A percentile compares a stretch with the other conserved stretches of the same genome.
phyloP scores from a whole-genome alignment of 2,113 vertebrate genomes.

The Thomomys bottae region DNA sequence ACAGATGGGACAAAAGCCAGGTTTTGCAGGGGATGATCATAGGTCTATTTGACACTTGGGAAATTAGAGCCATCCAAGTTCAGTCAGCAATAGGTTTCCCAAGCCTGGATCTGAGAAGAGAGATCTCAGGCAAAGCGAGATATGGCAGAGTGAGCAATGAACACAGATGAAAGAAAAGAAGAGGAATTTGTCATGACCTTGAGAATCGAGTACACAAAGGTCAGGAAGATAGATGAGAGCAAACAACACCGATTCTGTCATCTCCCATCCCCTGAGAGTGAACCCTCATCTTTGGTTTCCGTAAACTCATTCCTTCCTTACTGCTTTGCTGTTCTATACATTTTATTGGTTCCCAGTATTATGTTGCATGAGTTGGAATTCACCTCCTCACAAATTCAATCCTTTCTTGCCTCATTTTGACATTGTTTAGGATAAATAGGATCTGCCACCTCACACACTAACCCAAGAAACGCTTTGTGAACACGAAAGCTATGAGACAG shows the following conservation, averaged over 20 bases:
- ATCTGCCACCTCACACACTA: background rate
- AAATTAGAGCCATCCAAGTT: conserved; percentile 9
- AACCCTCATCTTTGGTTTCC: background rate
- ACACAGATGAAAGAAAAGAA: background rate
- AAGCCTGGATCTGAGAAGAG: conserved; percentile 21
- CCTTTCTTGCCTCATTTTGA: background rate
- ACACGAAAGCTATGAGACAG: background rate
- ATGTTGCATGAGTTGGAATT: background rate
- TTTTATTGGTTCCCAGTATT: conserved; percentile 13
- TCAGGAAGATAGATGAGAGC: background rate
- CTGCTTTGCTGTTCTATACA: background rate
- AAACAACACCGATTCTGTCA: background rate
- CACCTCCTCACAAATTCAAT: background rate
- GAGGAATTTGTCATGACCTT: background rate
- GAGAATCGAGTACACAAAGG: background rate
- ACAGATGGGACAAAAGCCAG: background rate
- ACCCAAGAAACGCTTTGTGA: conserved; percentile 7
- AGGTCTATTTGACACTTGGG: conserved; percentile 25
- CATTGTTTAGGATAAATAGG: background rate
- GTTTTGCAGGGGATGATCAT: conserved; percentile 8
- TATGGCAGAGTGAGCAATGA: background rate
- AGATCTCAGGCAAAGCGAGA: background rate
- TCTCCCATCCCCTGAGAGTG: background rate
- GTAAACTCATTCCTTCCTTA: background rate
- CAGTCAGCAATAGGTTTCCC: background rate